phyloP scores from a whole-genome alignment of 2,797 vertebrate genomes.

The Bufotes viridis region DNA sequence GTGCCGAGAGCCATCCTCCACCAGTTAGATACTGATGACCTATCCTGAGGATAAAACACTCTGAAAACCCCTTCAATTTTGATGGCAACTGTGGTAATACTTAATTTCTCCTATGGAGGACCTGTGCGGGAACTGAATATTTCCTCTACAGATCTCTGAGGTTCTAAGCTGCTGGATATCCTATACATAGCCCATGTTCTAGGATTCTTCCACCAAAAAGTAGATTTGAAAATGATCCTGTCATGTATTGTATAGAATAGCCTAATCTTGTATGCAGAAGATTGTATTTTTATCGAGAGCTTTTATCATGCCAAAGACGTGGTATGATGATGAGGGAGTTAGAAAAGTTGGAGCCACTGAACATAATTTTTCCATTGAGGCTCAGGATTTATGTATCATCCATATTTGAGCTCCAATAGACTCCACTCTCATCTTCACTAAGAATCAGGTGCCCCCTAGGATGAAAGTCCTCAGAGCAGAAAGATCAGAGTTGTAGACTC shows the following conservation, averaged over 20 bases:
- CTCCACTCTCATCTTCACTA: not conserved
- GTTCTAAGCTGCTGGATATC: too few relatives aligned
- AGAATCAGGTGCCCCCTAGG: constrained; percentile 25
- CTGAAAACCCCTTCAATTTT: not conserved
- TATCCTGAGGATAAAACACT: too few relatives aligned
- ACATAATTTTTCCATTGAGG: not conserved
- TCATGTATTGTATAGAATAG: not conserved
- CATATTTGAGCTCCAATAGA: not conserved
- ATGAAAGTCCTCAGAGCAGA: not conserved
- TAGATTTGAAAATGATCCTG: not conserved
- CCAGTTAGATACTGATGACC: too few relatives aligned
- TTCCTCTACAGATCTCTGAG: not conserved
- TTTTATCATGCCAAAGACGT: not conserved
- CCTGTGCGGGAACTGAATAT: not conserved
- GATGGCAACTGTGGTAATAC: not conserved
- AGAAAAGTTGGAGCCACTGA: not conserved
- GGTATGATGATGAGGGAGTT: not conserved
- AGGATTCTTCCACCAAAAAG: not conserved
- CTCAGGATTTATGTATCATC: not conserved
- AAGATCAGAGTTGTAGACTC: not conserved
- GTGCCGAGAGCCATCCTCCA: too few relatives aligned
- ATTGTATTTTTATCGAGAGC: not conserved
- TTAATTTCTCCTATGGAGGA: not conserved
- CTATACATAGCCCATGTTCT: too few relatives aligned
- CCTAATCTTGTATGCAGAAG: not conserved